These are phyloP conservation scores for Drosophila chauvacae DNA, from an alignment of 1,140 invertebrate genomes.

Conservation along the genomic window DNA sequence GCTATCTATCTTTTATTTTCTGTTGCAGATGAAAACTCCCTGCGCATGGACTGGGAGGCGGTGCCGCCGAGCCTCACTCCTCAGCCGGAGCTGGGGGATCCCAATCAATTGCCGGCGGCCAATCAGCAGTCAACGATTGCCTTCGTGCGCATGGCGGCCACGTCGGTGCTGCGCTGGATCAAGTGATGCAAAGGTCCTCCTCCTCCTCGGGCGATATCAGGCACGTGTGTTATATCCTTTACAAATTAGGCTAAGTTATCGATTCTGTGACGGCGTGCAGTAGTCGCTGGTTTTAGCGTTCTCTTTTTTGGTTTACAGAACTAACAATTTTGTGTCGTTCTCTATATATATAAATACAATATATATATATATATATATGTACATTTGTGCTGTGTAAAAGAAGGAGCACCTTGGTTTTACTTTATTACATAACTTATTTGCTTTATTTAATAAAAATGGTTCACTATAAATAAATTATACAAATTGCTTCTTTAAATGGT, in stretches of 20 bases:
- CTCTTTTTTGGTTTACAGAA: conserved; percentile 38
- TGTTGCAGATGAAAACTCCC: conserved; percentile 86
- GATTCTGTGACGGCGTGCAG: conserved; percentile 40
- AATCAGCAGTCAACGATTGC: conserved; percentile 87
- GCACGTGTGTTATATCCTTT: conserved; percentile 63
- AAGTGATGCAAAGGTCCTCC: conserved; percentile 53
- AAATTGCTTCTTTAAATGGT: conserved; percentile 56
- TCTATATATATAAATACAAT: conserved; percentile 23
- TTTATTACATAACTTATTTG: conserved; percentile 75
- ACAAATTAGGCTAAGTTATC: conserved; percentile 58
- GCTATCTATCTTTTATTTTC: not conserved
- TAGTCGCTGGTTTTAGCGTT: conserved; percentile 37
- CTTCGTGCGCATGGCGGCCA: conserved; percentile 88
- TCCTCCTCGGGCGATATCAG: conserved; percentile 20
- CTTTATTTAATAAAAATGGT: conserved; percentile 78
- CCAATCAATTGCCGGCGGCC: conserved; percentile 82
- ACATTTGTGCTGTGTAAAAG: conserved; percentile 33
- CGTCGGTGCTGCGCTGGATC: conserved; percentile 87
- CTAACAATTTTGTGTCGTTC: conserved; percentile 34
- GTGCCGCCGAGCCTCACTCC: conserved; percentile 85
- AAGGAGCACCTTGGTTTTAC: conserved; percentile 28
- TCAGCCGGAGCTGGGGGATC: conserved; percentile 66
- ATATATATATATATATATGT: conserved; percentile 18
- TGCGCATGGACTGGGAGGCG: conserved; percentile 89
- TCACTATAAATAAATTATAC: conserved; percentile 78